phyloP scores from a whole-genome alignment of 2,888 invertebrate genomes.

The Drosophila rubida region DNA sequence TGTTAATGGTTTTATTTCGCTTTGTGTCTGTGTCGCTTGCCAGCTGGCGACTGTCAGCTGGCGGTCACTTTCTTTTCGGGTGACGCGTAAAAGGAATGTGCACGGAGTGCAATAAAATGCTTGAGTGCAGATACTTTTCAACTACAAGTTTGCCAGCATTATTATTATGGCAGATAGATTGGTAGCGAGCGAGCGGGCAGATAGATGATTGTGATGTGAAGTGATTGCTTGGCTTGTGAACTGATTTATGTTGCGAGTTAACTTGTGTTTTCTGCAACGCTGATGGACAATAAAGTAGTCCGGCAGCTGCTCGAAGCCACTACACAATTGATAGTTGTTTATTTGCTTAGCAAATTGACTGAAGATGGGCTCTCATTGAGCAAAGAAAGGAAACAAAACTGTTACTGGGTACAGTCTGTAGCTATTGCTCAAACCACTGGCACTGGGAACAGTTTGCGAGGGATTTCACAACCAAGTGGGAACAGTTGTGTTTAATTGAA shows the following conservation, averaged over 20 bases:
- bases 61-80: background rate
- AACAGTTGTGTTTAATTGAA: no score
- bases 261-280: background rate
- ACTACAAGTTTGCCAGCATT: background rate
- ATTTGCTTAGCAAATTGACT: no score
- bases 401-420: no score
- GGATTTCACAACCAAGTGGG: no score
- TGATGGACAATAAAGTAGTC: no score
- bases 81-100: background rate
- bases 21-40: constrained; percentile 24
- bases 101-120: background rate
- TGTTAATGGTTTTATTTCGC: constrained; percentile 37
- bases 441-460: no score
- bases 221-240: background rate
- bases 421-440: no score
- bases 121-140: background rate
- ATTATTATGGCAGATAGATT: background rate
- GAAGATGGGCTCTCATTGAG: no score
- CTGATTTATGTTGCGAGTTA: background rate
- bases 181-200: background rate
- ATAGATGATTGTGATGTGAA: background rate
- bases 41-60: constrained; percentile 28
- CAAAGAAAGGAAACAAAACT: no score
- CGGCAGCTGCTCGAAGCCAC: no score
- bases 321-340: no score